Conservation (phyloP, 2,888 invertebrate species). For the Plebejus anna region DNA sequence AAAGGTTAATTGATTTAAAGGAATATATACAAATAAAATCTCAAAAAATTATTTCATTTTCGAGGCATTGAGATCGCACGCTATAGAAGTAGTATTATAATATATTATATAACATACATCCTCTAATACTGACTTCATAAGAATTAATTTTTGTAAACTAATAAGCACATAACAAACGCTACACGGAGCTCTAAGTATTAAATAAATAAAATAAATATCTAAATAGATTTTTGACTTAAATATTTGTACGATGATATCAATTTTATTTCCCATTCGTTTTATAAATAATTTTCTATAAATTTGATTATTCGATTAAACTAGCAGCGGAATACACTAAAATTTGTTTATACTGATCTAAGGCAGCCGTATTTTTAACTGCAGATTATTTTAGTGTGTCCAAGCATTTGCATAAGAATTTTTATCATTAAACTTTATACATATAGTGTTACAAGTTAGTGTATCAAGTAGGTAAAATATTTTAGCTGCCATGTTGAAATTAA, state of each 20-base stretch:
- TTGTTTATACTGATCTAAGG: conserved; percentile 4
- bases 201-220: conserved; percentile 18
- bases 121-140: conserved; percentile 26
- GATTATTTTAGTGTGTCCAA: neutral
- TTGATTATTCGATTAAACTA: neutral
- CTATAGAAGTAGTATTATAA: neutral
- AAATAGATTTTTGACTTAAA: conserved; percentile 18
- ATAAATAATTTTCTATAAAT: conserved; percentile 19
- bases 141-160: conserved; percentile 7
- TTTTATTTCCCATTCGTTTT: neutral
- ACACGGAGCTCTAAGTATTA: neutral
- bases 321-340: neutral
- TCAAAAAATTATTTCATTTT: conserved; percentile 15
- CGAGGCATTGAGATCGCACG: conserved; percentile 24
- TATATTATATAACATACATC: conserved; percentile 1
- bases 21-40: conserved; percentile 9
- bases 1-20: conserved; percentile 20
- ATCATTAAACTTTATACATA: neutral
- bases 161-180: conserved; percentile 2
- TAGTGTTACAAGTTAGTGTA: neutral
- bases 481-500: conserved; percentile 1
- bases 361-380: neutral
- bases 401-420: neutral
- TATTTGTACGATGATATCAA: conserved; percentile 27
- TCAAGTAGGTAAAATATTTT: neutral